Evolutionary conservation across 2,888 invertebrate species (phyloP).

Genomic region (Cremastinae sp.): DNA sequence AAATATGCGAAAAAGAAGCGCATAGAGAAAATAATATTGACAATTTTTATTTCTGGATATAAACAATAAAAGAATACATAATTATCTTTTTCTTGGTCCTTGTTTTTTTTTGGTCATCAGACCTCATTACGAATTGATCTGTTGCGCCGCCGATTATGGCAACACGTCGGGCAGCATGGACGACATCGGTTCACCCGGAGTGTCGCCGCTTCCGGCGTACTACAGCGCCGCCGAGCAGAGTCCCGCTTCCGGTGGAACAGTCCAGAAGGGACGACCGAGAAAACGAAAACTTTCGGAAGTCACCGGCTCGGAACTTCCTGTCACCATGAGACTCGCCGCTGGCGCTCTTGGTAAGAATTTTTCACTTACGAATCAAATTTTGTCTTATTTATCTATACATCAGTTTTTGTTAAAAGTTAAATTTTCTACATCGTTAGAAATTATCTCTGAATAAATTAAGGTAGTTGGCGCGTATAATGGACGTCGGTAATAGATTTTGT

Average conservation of each 20-base stretch:
- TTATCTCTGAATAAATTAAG: no score
- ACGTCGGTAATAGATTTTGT: no score
- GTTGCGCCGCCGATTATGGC: constrained; percentile 82
- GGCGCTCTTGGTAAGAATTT: constrained; percentile 84
- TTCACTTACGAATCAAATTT: background rate
- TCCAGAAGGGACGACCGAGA: constrained; percentile 90
- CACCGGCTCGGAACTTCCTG: constrained; percentile 84
- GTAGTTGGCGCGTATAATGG: no score
- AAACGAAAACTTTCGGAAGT: constrained; percentile 86
- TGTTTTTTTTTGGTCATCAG: constrained; percentile 70
- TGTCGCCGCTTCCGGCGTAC: constrained; percentile 84
- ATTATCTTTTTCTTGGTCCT: background rate
- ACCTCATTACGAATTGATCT: constrained; percentile 86
- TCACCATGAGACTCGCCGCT: constrained; percentile 87
- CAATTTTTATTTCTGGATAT: constrained; percentile 4
- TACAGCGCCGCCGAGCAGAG: constrained; percentile 83
- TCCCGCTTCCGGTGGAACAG: constrained; percentile 79
- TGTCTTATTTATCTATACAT: background rate
- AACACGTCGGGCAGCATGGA: constrained; percentile 85
- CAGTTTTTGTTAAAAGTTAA: no score
- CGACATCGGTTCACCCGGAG: constrained; percentile 83
- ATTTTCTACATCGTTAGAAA: no score
- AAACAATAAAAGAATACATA: no score
- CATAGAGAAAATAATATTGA: constrained; percentile 4
- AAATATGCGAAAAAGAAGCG: background rate